A percentile compares a stretch with the other conserved stretches of the same genome.
Evolutionary conservation across 1,140 invertebrate species (phyloP).

Genomic region (Euura lappo): DNA sequence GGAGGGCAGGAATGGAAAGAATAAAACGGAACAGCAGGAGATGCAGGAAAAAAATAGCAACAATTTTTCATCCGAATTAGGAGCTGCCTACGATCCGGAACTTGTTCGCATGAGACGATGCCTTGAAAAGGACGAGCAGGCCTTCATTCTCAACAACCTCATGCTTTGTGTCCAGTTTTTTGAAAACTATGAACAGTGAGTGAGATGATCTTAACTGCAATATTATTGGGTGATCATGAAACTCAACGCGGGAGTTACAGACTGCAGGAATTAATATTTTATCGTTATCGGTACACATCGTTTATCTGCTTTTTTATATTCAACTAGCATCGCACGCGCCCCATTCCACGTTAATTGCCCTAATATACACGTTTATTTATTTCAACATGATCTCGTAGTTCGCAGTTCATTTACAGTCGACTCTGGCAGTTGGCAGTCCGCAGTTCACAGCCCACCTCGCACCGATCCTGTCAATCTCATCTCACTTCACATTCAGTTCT

Average conservation of each 20-base stretch:
- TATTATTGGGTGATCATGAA: constrained; percentile 33
- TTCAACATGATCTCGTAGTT: too few species aligned
- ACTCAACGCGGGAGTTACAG: constrained; percentile 28
- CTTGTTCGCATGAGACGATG: constrained; percentile 62
- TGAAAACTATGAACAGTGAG: constrained; percentile 77
- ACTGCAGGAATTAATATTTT: too few species aligned
- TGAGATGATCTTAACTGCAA: constrained; percentile 34
- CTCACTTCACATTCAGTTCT: too few species aligned
- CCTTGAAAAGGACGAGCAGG: constrained; percentile 66
- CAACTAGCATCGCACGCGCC: too few species aligned
- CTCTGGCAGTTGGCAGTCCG: too few species aligned
- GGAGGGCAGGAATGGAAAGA: constrained; percentile 46
- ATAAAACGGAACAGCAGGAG: constrained; percentile 19
- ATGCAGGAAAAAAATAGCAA: neutral
- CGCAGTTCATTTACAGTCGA: too few species aligned
- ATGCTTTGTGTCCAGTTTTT: constrained; percentile 79
- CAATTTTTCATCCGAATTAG: neutral
- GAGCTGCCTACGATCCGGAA: constrained; percentile 34
- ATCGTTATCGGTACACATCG: too few species aligned
- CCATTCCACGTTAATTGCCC: too few species aligned
- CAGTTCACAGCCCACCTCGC: too few species aligned
- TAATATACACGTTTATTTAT: too few species aligned
- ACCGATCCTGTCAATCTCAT: too few species aligned
- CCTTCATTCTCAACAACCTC: constrained; percentile 79
- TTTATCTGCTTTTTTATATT: too few species aligned